Base-by-base conservation (phyloP, 2,113 vertebrate genomes). In the Ptyas mucosa region DNA sequence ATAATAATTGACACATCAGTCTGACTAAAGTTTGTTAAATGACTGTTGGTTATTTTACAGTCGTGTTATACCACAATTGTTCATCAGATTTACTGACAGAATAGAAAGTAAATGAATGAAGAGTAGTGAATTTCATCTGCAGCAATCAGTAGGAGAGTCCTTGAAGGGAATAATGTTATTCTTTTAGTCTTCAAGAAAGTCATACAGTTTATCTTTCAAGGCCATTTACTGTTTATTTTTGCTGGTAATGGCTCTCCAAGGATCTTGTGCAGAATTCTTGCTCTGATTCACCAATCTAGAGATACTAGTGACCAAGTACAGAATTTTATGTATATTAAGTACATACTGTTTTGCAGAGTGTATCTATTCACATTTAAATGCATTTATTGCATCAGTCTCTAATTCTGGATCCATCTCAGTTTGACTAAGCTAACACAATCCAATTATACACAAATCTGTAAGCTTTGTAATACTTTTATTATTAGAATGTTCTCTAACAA, bases 51-150 rank as follows among this genome's bases (percentile, higher is more conserved):
- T 24, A 91, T 91, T 57, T 43, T 91, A 39, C n/a, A 5, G 53
- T 34, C 51, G n/a, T n/a, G 12, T 46, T 49, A 20, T 51, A 58
- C 54, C 52, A 87, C 11, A 12, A 53, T 29, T 11, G 54, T 52
- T 90, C 81, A 91, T 94, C 7, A 54, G 91, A 94, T 94, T 87
- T 90, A 94, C 87, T 49, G 91, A 88, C 53, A 89, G 69, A 90
- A 94, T 91, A 93, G 85, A 24, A 91, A 94, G 53, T 39, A 90
- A 34, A 89, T 7, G 39, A 34, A 46, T 91, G 90, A 57, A 57
- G 52, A 21, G 14, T 6, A 26, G n/a, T 26, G 49, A 21, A 9
- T 81, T 54, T 46, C 8, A 18, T 5, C 9, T 24, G 53, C 75
- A 5, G 93, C 94, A 53, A 0, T 52, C 85, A 52, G 23, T 49